phyloP scores from a whole-genome alignment of 1,140 invertebrate species.

The Aphaenogaster rudis region DNA sequence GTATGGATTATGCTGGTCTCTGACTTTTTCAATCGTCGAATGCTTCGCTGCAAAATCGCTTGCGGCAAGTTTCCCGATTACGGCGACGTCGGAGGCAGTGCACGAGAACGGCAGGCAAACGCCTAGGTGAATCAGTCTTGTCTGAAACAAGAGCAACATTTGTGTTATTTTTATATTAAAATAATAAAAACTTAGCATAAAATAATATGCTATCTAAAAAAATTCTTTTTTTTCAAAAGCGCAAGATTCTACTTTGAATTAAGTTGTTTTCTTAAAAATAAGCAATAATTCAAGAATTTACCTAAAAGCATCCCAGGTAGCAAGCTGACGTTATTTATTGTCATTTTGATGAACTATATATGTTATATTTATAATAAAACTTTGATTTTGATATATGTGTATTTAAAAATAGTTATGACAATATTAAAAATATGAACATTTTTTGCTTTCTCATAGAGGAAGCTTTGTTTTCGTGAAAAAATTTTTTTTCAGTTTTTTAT shows the following conservation, averaged over 20 bases:
- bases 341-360: not conserved
- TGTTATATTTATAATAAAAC: not conserved
- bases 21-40: constrained; percentile 85
- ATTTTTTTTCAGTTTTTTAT: no score
- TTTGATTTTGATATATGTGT: not conserved
- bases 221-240: not conserved
- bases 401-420: not conserved
- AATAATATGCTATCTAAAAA: constrained; percentile 5
- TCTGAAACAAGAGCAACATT: constrained; percentile 71
- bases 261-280: not conserved
- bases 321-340: not conserved
- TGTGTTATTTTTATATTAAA: not conserved
- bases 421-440: not conserved
- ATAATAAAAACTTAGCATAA: constrained; percentile 24
- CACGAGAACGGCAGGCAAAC: constrained; percentile 92
- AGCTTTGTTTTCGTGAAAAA: no score
- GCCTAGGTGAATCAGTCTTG: constrained; percentile 89
- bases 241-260: not conserved
- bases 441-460: not conserved
- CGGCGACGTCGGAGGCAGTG: constrained; percentile 88
- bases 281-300: not conserved
- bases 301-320: not conserved
- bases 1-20: constrained; percentile 90
- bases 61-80: constrained; percentile 87
- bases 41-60: constrained; percentile 78